phyloP scores from a whole-genome alignment of 1,140 invertebrate species.

The Sarcophaga bullata region DNA sequence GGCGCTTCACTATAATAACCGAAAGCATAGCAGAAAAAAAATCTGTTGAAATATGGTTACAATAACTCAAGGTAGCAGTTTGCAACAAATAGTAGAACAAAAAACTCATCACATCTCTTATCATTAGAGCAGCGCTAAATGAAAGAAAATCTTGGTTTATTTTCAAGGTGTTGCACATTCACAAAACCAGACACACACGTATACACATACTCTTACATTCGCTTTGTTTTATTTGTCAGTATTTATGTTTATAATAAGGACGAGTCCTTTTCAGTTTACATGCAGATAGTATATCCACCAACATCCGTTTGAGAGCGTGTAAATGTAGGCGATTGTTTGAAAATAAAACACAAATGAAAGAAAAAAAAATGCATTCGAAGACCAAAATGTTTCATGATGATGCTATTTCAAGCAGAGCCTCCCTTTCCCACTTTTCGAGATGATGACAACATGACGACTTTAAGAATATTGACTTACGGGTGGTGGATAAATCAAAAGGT shows the following conservation, averaged over 20 bases:
- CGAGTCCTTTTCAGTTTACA: not conserved
- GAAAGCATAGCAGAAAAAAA: no score
- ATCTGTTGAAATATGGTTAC: not conserved
- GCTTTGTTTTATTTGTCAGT: no score
- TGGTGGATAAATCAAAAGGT: not conserved
- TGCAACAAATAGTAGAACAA: not conserved
- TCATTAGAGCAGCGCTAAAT: no score
- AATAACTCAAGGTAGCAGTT: constrained; percentile 3
- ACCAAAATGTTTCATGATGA: no score
- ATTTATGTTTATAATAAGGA: not conserved
- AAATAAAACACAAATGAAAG: no score
- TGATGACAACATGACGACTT: not conserved
- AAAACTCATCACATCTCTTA: no score
- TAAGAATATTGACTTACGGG: constrained; percentile 1
- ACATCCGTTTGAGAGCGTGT: not conserved
- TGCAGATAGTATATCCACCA: not conserved
- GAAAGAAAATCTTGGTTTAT: no score
- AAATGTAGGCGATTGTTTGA: constrained; percentile 21
- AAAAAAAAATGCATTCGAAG: no score
- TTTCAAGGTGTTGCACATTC: constrained; percentile 9
- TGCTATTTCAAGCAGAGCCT: no score
- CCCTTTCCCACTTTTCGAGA: no score
- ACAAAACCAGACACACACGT: not conserved
- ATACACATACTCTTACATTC: no score
- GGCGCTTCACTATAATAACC: no score